Conservation (phyloP, 2,113 vertebrate species). For the Osmerus eperlanus region DNA sequence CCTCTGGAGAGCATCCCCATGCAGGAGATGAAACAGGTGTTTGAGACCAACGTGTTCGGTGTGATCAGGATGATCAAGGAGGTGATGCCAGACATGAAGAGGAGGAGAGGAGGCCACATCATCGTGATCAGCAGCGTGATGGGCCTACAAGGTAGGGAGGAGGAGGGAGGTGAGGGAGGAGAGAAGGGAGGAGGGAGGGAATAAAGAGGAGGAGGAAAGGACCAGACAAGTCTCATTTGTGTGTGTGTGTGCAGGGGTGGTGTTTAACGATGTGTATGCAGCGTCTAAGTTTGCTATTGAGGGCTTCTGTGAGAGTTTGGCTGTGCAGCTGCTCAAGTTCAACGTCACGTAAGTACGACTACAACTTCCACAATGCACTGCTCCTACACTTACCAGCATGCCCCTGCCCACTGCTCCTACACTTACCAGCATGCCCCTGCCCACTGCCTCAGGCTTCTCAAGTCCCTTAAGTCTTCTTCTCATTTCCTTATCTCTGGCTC, state of each 20-base stretch:
- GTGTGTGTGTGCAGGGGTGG: conserved; percentile 52
- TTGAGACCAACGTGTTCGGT: conserved; percentile 75
- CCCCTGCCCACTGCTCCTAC: too few relatives aligned
- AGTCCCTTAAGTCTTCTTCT: neutral
- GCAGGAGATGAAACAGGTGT: conserved; percentile 73
- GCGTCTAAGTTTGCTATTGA: conserved; percentile 76
- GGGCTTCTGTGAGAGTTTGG: conserved; percentile 74
- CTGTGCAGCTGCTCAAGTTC: conserved; percentile 68
- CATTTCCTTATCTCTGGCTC: neutral
- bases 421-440: neutral
- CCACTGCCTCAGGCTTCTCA: neutral
- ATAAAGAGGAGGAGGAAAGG: too few relatives aligned
- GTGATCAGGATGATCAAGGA: conserved; percentile 75
- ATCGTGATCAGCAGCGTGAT: conserved; percentile 73
- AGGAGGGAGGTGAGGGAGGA: neutral
- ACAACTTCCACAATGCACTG: too few relatives aligned
- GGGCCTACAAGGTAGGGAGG: conserved; percentile 68
- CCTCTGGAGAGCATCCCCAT: conserved; percentile 71
- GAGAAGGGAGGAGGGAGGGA: neutral
- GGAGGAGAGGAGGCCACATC: conserved; percentile 66
- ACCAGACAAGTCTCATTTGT: too few relatives aligned
- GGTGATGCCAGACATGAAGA: conserved; percentile 75
- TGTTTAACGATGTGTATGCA: conserved; percentile 72
- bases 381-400: neutral
- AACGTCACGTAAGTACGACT: conserved; percentile 66